phyloP scores from a whole-genome alignment of 92 coral and sea anemone species.

The Phenganax stokvisi region DNA sequence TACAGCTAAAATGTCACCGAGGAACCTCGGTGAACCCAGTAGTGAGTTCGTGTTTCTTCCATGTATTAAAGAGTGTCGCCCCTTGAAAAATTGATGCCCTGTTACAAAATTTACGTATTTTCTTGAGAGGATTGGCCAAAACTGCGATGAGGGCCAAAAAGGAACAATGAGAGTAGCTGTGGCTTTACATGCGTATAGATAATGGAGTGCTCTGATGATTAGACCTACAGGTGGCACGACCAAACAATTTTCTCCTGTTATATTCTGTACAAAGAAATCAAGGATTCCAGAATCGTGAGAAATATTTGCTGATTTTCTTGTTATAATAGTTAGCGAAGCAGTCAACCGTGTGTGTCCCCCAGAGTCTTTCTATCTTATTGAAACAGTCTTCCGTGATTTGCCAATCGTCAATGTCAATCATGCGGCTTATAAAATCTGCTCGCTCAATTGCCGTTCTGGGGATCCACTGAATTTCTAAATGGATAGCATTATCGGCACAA shows the following conservation, averaged over 20 bases:
- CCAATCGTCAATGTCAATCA: too few relatives aligned
- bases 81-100: constrained; percentile 22
- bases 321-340: constrained; percentile 50
- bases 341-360: constrained; percentile 3
- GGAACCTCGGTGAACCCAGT: too few relatives aligned
- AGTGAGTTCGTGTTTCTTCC: too few relatives aligned
- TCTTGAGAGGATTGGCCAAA: too few relatives aligned
- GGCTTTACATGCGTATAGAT: constrained; percentile 1
- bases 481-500: constrained; percentile 17
- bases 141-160: constrained; percentile 33
- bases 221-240: constrained; percentile 24
- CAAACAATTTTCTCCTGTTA: too few relatives aligned
- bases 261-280: too few relatives aligned
- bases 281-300: constrained; percentile 51
- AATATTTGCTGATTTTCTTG: too few relatives aligned
- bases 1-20: too few relatives aligned
- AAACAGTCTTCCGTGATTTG: constrained; percentile 38
- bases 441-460: constrained; percentile 43
- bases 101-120: too few relatives aligned
- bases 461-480: constrained; percentile 54
- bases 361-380: not conserved
- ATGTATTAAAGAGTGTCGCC: constrained; percentile 22
- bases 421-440: constrained; percentile 51
- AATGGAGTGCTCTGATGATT: constrained; percentile 1
- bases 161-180: constrained; percentile 27